Conservation (phyloP, 2,888 invertebrate species). For the Apamea monoglypha region DNA sequence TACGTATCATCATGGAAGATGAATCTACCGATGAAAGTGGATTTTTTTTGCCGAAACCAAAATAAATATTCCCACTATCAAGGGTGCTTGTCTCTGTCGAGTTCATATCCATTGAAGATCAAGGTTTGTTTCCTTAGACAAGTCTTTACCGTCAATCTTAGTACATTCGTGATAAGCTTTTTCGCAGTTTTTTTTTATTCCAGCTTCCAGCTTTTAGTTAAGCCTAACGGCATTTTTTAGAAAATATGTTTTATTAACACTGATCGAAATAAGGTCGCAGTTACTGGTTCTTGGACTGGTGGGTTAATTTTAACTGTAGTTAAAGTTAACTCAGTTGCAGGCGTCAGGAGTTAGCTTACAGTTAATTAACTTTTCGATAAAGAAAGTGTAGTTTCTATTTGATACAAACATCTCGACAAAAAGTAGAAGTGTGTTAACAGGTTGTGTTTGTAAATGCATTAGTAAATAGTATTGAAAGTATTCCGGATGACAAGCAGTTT, state of each 20-base stretch:
- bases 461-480: slow-evolving; percentile 22
- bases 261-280: slow-evolving; percentile 56
- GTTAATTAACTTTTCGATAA: slow-evolving; percentile 16
- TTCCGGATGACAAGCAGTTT: slow-evolving; percentile 39
- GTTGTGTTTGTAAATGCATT: slow-evolving; percentile 13
- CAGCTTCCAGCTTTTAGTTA: slow-evolving; percentile 62
- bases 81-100: not conserved
- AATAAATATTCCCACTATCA: slow-evolving; percentile 15
- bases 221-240: slow-evolving; percentile 47
- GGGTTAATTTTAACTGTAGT: slow-evolving; percentile 44
- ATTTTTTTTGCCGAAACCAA: slow-evolving; percentile 4
- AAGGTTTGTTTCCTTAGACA: not conserved
- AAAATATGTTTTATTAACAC: slow-evolving; percentile 56
- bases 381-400: slow-evolving; percentile 41
- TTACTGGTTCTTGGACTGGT: slow-evolving; percentile 48
- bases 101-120: slow-evolving; percentile 7
- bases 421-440: slow-evolving; percentile 4
- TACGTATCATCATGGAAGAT: not conserved
- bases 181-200: slow-evolving; percentile 61
- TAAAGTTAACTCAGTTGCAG: slow-evolving; percentile 43
- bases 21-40: not conserved
- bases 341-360: slow-evolving; percentile 50
- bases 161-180: slow-evolving; percentile 50
- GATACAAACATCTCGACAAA: slow-evolving; percentile 14
- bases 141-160: slow-evolving; percentile 21